Evolutionary conservation across 2,888 invertebrate genomes (phyloP), one percentile per base, ranked within the genome.

Genomic region (Eupithecia pulchellata): DNA sequence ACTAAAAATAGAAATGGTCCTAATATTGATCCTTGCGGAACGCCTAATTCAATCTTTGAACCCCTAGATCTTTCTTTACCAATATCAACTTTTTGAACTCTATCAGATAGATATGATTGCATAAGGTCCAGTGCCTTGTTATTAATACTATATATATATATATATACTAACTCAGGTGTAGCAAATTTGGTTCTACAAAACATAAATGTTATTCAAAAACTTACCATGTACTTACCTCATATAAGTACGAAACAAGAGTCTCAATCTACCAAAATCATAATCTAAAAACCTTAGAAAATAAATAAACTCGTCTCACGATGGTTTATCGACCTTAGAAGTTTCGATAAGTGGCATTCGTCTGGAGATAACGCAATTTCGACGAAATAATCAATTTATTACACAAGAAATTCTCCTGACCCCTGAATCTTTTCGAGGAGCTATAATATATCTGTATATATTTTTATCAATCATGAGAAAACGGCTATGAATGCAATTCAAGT

Each of bases 341-440:
- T 55, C 61, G 20, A n/a, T 3, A 36, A 63, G 30, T 20, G 36
- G 32, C 8, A 39, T 36, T 32, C 55, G 25, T 62, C 61, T 64
- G 27, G 30, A 62, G 55, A 61, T 55, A 66, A 42, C 39, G 17
- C 62, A 57, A 65, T 69, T 65, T 62, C 30, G 30, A 62, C 39
- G 60, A 60, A 30, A 70, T 66, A 66, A 68, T 68, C 62, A 61
- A 69, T 69, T 52, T 55, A 55, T 52, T 62, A 62, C 52, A 68
- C 39, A 36, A 68, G 47, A 36, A 6, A 64, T 47, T 36, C 62
- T 52, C n/a, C 32, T 36, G 47, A 52, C 27, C 55, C 11, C 52
- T 52, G 52, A 20, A 47, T 47, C 42, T 52, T 13, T 52, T 52
- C 11, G 9, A 25, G 25, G 4, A 52, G 20, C 20, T 13, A 1